Conservation (phyloP, 2,797 vertebrate species). For the Lepilemur ruficaudatus region DNA sequence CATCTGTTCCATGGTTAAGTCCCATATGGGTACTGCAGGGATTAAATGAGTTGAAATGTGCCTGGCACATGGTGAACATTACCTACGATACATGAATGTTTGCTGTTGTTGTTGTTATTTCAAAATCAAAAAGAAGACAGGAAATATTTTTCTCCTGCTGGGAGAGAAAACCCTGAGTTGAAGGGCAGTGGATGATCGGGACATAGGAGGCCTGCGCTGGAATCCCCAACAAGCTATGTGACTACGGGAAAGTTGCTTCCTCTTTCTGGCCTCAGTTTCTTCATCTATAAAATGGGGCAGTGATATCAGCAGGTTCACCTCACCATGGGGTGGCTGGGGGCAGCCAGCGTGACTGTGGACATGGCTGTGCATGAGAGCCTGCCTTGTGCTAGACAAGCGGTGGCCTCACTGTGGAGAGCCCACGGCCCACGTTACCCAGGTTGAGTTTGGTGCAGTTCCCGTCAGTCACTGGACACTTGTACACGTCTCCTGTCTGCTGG, state of each 20-base stretch:
- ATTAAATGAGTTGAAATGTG: neutral
- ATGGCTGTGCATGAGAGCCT: rapidly evolving
- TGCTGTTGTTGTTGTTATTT: neutral
- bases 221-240: neutral
- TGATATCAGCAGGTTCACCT: neutral
- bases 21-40: neutral
- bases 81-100: too few relatives aligned
- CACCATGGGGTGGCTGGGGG: rapidly evolving
- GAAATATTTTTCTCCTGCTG: neutral
- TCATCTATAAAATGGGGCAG: neutral
- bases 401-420: rapidly evolving
- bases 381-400: rapidly evolving
- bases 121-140: neutral
- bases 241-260: neutral
- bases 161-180: neutral
- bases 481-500: conserved; percentile 96
- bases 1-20: neutral
- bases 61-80: rapidly evolving
- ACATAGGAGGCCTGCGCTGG: neutral
- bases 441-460: conserved; percentile 96
- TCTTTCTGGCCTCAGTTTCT: neutral
- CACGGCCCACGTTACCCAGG: conserved; percentile 88
- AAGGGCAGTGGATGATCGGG: neutral
- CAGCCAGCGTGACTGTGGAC: neutral
- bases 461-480: conserved; percentile 92